Evolutionary conservation across 2,113 vertebrate genomes (phyloP).

Genomic region (Pterocles gutturalis): DNA sequence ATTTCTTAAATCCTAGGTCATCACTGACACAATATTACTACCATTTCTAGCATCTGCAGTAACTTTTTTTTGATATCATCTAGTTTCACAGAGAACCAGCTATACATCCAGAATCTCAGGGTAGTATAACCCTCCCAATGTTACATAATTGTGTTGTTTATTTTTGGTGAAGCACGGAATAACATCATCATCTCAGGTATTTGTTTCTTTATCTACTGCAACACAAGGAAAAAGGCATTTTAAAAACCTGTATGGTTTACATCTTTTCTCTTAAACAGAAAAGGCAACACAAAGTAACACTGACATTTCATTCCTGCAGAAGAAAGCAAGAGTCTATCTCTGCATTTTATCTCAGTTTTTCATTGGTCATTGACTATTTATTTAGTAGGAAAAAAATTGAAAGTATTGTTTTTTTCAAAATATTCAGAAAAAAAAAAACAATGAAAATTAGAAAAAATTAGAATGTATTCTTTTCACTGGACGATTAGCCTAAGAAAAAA

Average conservation of each 20-base stretch:
- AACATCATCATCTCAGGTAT: not conserved
- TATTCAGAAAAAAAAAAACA: not conserved
- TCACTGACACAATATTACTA: not conserved
- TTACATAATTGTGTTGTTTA: not conserved
- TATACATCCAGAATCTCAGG: not conserved
- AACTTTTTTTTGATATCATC: not conserved
- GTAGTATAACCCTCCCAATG: not conserved
- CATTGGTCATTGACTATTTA: not conserved
- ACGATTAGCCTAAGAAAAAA: not conserved
- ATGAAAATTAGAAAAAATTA: not conserved
- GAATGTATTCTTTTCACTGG: not conserved
- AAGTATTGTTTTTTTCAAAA: not conserved
- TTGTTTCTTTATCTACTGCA: not conserved
- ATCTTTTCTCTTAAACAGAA: not conserved
- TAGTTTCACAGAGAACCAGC: not conserved
- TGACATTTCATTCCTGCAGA: not conserved
- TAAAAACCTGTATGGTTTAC: not conserved
- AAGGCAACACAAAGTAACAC: not conserved
- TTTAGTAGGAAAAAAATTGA: not conserved
- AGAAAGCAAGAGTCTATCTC: not conserved
- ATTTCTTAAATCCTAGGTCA: not conserved
- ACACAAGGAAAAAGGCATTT: not conserved
- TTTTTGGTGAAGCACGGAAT: not conserved
- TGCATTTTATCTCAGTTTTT: not conserved
- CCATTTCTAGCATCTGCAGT: not conserved